Evolutionary conservation across 2,113 vertebrate genomes (phyloP), one percentile per base, ranked within the genome.

Genomic region (Coreoperca whiteheadi): DNA sequence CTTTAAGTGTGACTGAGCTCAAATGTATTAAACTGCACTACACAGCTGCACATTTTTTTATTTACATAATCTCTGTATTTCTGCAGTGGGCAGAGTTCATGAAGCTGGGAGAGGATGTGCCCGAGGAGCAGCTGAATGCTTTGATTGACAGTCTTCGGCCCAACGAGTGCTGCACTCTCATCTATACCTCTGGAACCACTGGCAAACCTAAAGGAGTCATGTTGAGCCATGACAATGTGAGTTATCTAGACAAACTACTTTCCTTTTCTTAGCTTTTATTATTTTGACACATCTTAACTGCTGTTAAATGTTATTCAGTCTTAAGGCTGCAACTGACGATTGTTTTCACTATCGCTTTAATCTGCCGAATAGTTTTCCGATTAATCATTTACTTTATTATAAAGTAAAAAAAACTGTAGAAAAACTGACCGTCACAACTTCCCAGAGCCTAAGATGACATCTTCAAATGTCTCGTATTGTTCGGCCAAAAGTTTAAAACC

Each of bases 211-310:
- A 96, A 94, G 96, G 94, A 28, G 95, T 94, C 79, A 96, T 96
- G 96, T 77, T 97, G 88, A 97, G 96, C 85, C 96, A 97, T 16
- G 96, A 97, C 77, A 97, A 96, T 56, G 96, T 96, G 79, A 95
- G 83, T 85, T 48, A 11, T 4, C 25, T 43, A 14, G 3, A 77
- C 14, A 12, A 66, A 18, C 25, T 20, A 39, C 25, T 63, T 41
- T 28, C 4, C 4, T 59, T 8, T 37, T 34, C 15, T n/a, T 43
- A 23, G 10, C n/a, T 68, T 65, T 21, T 9, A 12, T 54, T 30
- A 3, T 6, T 64, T 16, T 0, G 3, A 18, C 30, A 20, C 11
- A 25, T 28, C 21, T 64, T 28, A 28, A 25, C n/a, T 66, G 15
- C 39, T 28, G 46, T 20, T n/a, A 70, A 70, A 57, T 43, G 32